Conservation (phyloP, 2,888 invertebrate species). For the Dorcus hopei region DNA sequence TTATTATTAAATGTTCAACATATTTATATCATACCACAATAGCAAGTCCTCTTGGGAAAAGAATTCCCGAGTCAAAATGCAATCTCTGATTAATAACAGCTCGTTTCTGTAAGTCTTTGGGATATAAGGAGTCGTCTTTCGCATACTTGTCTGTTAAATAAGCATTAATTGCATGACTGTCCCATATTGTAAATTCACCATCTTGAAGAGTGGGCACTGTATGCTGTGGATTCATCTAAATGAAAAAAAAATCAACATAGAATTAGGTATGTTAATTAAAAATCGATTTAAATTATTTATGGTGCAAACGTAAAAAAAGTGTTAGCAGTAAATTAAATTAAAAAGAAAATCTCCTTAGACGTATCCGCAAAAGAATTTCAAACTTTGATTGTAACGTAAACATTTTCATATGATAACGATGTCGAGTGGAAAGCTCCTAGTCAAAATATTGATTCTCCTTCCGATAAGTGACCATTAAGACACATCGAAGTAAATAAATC, state of each 20-base stretch:
- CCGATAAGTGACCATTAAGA: too few species aligned
- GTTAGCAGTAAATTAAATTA: too few species aligned
- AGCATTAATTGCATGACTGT: slow-evolving; percentile 62
- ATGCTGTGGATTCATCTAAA: slow-evolving; percentile 60
- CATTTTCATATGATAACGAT: too few species aligned
- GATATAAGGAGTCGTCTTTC: slow-evolving; percentile 53
- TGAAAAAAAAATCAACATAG: slow-evolving; percentile 11
- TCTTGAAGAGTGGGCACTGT: slow-evolving; percentile 61
- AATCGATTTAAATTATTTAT: background rate
- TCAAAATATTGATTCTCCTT: too few species aligned
- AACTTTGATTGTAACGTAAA: too few species aligned
- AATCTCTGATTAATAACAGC: slow-evolving; percentile 53
- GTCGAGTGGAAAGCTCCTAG: too few species aligned
- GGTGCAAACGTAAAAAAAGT: too few species aligned
- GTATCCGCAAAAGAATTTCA: too few species aligned
- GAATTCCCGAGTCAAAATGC: slow-evolving; percentile 52
- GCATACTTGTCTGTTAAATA: slow-evolving; percentile 60
- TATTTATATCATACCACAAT: slow-evolving; percentile 4
- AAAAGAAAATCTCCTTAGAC: too few species aligned
- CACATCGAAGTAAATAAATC: too few species aligned
- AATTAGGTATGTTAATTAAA: background rate
- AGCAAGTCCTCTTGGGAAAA: slow-evolving; percentile 43
- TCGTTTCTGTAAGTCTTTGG: slow-evolving; percentile 49
- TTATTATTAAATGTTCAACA: background rate
- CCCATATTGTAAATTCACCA: slow-evolving; percentile 54